Evolutionary conservation across 2,113 vertebrate genomes (phyloP).

Genomic region (Glareola pratincola): DNA sequence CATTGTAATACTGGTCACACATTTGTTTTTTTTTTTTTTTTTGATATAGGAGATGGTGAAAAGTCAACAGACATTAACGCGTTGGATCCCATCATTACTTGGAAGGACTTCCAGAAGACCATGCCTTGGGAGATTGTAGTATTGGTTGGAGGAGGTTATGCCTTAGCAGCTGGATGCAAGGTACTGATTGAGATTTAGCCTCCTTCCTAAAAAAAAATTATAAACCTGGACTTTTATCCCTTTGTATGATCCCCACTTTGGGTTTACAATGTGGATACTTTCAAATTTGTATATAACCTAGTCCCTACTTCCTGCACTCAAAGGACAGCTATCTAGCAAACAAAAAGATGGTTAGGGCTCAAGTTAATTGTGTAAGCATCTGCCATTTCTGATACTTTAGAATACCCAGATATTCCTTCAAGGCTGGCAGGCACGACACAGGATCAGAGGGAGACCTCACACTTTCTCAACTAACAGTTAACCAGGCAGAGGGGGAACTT

Average conservation of each 20-base stretch:
- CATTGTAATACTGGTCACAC: not conserved
- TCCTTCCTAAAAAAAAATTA: not conserved
- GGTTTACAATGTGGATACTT: not conserved
- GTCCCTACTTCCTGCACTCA: not conserved
- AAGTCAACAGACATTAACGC: constrained; percentile 55
- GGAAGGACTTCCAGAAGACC: constrained; percentile 97
- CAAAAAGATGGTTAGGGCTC: not conserved
- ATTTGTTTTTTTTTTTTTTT: not conserved
- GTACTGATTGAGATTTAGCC: constrained; percentile 58
- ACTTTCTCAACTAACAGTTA: not conserved
- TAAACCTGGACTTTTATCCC: not conserved
- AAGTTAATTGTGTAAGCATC: not conserved
- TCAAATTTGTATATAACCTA: not conserved
- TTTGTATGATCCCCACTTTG: not conserved
- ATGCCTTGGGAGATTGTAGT: constrained; percentile 99
- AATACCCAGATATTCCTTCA: not conserved
- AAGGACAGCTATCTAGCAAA: not conserved
- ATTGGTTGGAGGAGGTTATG: constrained; percentile 96
- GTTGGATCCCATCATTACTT: constrained; percentile 90
- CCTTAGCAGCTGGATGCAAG: constrained; percentile 96
- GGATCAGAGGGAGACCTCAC: not conserved
- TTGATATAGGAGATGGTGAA: constrained; percentile 46
- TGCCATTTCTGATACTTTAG: not conserved
- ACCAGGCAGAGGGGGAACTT: not conserved
- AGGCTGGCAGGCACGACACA: not conserved